phyloP scores from a whole-genome alignment of 2,113 vertebrate genomes.

The Pangasianodon gigas region DNA sequence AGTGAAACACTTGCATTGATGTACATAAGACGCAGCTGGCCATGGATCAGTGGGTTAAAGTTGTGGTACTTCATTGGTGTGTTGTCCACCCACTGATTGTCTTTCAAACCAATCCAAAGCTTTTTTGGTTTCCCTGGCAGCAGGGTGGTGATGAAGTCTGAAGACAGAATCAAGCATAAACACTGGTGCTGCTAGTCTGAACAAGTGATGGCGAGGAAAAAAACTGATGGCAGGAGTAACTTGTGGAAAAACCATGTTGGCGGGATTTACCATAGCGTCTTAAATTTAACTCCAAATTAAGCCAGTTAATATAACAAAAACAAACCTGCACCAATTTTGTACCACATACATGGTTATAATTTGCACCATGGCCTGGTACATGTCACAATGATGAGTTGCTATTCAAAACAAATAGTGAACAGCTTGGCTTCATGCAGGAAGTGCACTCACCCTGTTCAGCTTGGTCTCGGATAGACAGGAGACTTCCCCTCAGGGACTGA shows the following conservation, averaged over 20 bases:
- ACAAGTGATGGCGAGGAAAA: not conserved
- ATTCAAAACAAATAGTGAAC: not conserved
- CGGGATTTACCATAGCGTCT: not conserved
- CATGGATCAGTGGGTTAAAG: constrained; percentile 84
- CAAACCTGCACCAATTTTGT: not conserved
- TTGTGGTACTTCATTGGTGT: constrained; percentile 78
- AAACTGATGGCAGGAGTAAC: not conserved
- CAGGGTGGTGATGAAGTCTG: constrained; percentile 90
- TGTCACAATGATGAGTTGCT: not conserved
- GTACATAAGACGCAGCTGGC: constrained; percentile 72
- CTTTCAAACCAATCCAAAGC: constrained; percentile 88
- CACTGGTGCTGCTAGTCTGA: not conserved
- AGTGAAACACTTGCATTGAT: constrained; percentile 74
- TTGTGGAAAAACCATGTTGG: not conserved
- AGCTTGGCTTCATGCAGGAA: not conserved
- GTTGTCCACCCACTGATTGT: constrained; percentile 79
- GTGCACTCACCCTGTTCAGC: constrained; percentile 84
- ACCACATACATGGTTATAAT: not conserved
- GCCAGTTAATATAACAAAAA: not conserved
- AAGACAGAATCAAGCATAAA: constrained; percentile 38
- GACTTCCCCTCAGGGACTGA: constrained; percentile 73
- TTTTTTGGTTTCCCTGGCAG: constrained; percentile 67
- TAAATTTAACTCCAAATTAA: not conserved
- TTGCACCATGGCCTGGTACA: not conserved
- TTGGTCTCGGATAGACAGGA: constrained; percentile 84